These are phyloP conservation scores for Thereva nobilitata DNA, from an alignment of 2,888 invertebrate species.

Conservation along the genomic window DNA sequence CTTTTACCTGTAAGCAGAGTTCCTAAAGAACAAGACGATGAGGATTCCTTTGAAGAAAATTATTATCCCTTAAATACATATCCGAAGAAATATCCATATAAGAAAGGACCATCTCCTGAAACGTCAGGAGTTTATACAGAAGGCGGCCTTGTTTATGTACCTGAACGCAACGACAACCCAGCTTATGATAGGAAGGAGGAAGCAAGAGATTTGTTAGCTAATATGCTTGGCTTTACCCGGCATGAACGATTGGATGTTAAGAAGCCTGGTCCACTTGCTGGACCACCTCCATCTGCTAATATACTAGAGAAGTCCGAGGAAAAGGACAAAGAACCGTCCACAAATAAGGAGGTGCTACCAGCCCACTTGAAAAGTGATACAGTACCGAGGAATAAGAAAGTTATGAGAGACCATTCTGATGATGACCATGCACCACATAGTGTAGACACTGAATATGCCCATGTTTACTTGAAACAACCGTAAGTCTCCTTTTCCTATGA, in stretches of 20 bases:
- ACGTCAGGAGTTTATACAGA: slow-evolving; percentile 63
- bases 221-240: slow-evolving; percentile 80
- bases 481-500: slow-evolving; percentile 55
- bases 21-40: slow-evolving; percentile 26
- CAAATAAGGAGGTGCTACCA: slow-evolving; percentile 55
- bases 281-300: slow-evolving; percentile 50
- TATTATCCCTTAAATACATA: slow-evolving; percentile 34
- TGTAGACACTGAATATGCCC: slow-evolving; percentile 78
- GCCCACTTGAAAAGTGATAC: slow-evolving; percentile 52
- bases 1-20: slow-evolving; percentile 38
- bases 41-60: slow-evolving; percentile 29
- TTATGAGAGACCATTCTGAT: slow-evolving; percentile 56
- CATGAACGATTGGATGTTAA: slow-evolving; percentile 90
- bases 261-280: slow-evolving; percentile 85
- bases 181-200: slow-evolving; percentile 55
- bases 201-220: slow-evolving; percentile 64
- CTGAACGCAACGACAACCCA: slow-evolving; percentile 47
- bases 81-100: slow-evolving; percentile 30
- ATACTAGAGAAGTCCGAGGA: slow-evolving; percentile 41
- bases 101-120: slow-evolving; percentile 18
- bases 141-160: slow-evolving; percentile 64
- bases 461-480: slow-evolving; percentile 76
- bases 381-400: slow-evolving; percentile 53
- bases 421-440: slow-evolving; percentile 65
- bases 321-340: slow-evolving; percentile 42